Conservation (phyloP, 2,888 invertebrate species). For the Ypsolopha scabrella region DNA sequence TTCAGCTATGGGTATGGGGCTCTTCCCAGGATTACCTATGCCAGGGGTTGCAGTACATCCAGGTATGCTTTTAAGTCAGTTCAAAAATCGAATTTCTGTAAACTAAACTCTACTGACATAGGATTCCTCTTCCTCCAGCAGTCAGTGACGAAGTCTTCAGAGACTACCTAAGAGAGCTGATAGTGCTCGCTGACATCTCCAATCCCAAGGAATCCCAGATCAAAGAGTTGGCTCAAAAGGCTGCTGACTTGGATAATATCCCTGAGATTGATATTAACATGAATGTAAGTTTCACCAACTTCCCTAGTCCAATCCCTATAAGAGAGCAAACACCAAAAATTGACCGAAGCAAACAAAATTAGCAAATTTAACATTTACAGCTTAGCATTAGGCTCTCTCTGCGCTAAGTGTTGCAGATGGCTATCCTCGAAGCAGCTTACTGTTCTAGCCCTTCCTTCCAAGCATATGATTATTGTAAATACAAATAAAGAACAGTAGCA, state of each 20-base stretch:
- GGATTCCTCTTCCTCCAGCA: neutral
- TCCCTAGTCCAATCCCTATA: too few species aligned
- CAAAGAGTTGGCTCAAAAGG: slow-evolving; percentile 70
- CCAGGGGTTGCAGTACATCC: neutral
- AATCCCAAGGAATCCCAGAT: slow-evolving; percentile 53
- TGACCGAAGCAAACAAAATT: too few species aligned
- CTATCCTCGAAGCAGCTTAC: too few species aligned
- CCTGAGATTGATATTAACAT: slow-evolving; percentile 54
- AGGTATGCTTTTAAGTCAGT: neutral
- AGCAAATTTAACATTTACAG: too few species aligned
- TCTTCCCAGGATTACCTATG: neutral
- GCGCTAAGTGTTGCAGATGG: too few species aligned
- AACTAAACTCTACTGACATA: too few species aligned
- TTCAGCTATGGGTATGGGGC: neutral
- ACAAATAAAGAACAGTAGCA: too few species aligned
- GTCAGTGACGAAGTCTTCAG: slow-evolving; percentile 23
- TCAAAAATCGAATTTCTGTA: too few species aligned
- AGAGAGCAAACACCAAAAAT: too few species aligned
- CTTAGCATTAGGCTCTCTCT: too few species aligned
- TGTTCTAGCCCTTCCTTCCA: too few species aligned
- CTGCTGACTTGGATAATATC: slow-evolving; percentile 68
- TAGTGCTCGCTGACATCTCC: slow-evolving; percentile 64
- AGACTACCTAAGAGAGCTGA: slow-evolving; percentile 75
- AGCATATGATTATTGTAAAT: too few species aligned
- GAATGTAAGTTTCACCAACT: slow-evolving; percentile 28